These are phyloP conservation scores for Lota lota DNA, from an alignment of 2,113 vertebrate genomes.

Conservation along the genomic window DNA sequence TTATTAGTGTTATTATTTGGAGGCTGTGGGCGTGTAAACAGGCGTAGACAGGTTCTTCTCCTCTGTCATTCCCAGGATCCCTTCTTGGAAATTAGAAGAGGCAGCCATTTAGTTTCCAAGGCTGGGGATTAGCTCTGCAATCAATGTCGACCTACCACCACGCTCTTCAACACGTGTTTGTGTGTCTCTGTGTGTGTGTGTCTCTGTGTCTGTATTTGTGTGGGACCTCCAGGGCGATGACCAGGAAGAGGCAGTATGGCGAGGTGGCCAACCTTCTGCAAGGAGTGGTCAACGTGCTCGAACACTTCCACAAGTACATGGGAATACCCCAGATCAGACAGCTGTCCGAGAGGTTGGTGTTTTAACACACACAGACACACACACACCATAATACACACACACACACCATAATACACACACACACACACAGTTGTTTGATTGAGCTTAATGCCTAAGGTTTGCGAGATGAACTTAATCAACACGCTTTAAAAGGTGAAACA, in stretches of 20 bases:
- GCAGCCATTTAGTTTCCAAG: neutral
- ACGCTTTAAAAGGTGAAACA: too few species aligned
- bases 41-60: too few species aligned
- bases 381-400: neutral
- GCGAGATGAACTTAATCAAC: too few species aligned
- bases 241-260: constrained; percentile 92
- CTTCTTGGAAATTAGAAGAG: neutral
- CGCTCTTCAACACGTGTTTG: neutral
- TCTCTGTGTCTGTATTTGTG: neutral
- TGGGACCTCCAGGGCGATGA: constrained; percentile 89
- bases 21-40: too few species aligned
- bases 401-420: neutral
- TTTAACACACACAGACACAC: neutral
- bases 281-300: constrained; percentile 94
- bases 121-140: neutral
- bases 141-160: neutral
- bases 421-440: neutral
- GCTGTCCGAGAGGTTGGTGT: constrained; percentile 89
- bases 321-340: constrained; percentile 97
- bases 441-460: too few species aligned
- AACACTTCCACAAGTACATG: constrained; percentile 98
- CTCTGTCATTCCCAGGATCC: neutral
- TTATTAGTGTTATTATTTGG: too few species aligned
- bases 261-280: constrained; percentile 97
- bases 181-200: neutral